Base-by-base conservation (phyloP, 2,888 invertebrate species). In the Antheraea yamamai region DNA sequence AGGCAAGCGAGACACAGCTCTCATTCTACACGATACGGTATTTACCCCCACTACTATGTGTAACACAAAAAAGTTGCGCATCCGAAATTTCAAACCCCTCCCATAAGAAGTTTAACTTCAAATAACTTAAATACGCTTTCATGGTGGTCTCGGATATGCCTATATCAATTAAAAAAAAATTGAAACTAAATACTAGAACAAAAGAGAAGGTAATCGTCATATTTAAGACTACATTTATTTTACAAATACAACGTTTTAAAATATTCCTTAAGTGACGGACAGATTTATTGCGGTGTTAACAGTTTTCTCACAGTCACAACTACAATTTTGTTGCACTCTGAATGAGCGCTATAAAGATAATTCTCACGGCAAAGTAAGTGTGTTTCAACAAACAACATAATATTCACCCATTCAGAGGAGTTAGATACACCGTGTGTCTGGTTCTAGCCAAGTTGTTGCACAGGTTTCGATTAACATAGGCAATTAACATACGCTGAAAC, bases 301-400 rank as follows among this genome's bases (percentile, higher is more conserved):
- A 12, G 26, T 30, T 66, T 66, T 66, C 64, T 30, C 61, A 61
- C 20, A 58, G 58, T 58, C n/a, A n/a, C 26, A 64, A 66, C 26
- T 30, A 66, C 30, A 66, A 16, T 66, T 66, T 66, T 16, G 64
- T 66, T 66, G 64, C 64, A 16, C 14, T 6, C 14, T 30, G 30
- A 66, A 66, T 30, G 64, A 30, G 6, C 64, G 64, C 64, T 66
- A 30, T 66, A 66, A 30, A 66, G 30, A 66, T 66, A 26, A 66
- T 26, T 66, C 16, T 6, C 64, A 30, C 26, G 64, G 30, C 64
- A 66, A 66, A 64, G 58, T 64, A 26, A 30, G 16, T 1, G 30
- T 30, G 30, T 30, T 66, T 30, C 14, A 16, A 23, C 4, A 64
- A 26, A 64, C 26, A 30, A 66, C n/a, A 61, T n/a, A 66, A 61